Base-by-base conservation (phyloP, 2,797 vertebrate genomes). In the Thripadectes ignobilis region DNA sequence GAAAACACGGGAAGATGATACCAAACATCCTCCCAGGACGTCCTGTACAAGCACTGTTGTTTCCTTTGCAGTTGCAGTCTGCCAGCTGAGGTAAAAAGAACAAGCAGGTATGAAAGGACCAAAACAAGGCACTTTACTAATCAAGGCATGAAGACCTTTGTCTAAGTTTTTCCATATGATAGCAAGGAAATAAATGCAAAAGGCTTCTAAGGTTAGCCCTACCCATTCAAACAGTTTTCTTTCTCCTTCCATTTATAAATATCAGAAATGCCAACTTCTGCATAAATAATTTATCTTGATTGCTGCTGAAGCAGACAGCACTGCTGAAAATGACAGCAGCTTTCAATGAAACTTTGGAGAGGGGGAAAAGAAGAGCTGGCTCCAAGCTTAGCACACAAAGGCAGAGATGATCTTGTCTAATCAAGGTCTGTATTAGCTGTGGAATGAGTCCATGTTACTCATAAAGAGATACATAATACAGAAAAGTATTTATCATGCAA, bases 311-410 rank as follows among this genome's bases (percentile, higher is more conserved):
- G 41, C 49, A 89, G 78, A 69, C 52, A 92, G 66, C 69, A 54
- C 57, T 78, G 85, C 76, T 88, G 88, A 75, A 80, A 94, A 77
- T 79, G 91, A 85, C 91, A 72, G 45, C 85, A 83, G 91, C 82
- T 91, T 81, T 58, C 88, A 89, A 26, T 68, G 69, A 66, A 95
- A 92, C 67, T 91, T 39, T 79, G 91, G 86, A 82, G 84, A 77
- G 90, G 23, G 20, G 57, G 14, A 22, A 78, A 91, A 52, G 76
- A 58, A 90, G 68, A 57, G 88, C 55, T 94, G 88, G 73, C 55
- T 92, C 59, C 0, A 0, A 45, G 78, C 39, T 52, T 87, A 88
- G 91, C 95, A 91, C 51, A 78, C 0, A 1, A 61, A 87, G 67
- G 77, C 83, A 85, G 90, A 67, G 80, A 79, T 79, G 80, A 88